Conservation (phyloP, 2,113 vertebrate species). For the Eublepharis macularius region DNA sequence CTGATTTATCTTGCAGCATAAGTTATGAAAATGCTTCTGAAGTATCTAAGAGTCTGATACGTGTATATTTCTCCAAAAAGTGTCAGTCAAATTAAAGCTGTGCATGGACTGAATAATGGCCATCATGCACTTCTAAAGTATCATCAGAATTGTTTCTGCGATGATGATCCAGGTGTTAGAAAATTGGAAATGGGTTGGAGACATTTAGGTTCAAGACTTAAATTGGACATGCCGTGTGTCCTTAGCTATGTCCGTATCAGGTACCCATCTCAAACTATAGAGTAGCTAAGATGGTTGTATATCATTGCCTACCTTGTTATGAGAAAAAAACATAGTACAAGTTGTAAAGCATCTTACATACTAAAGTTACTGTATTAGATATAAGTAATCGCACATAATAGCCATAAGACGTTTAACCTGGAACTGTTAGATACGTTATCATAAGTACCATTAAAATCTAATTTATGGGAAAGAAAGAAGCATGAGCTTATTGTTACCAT, state of each 20-base stretch:
- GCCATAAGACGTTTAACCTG: background rate
- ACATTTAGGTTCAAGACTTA: background rate
- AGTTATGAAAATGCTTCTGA: background rate
- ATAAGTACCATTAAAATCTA: background rate
- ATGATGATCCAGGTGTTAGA: rapidly evolving
- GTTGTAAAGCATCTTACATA: background rate
- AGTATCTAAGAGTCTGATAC: rapidly evolving
- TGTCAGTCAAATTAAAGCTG: rapidly evolving
- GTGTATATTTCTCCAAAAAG: rapidly evolving
- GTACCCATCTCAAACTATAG: background rate
- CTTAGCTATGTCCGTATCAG: no score
- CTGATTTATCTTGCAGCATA: rapidly evolving
- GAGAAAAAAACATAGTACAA: background rate
- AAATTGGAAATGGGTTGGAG: background rate
- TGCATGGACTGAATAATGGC: rapidly evolving
- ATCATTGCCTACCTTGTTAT: background rate
- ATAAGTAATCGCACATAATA: background rate
- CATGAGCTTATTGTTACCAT: background rate
- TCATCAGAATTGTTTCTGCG: background rate
- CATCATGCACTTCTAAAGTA: rapidly evolving
- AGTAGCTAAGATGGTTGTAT: background rate
- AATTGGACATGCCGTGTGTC: background rate
- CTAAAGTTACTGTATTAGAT: background rate
- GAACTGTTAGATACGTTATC: background rate
- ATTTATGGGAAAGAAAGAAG: background rate